A percentile compares a stretch with the other conserved stretches of the same genome.
Evolutionary conservation across 1,140 invertebrate species (phyloP).

Genomic region (Grapholita molesta): DNA sequence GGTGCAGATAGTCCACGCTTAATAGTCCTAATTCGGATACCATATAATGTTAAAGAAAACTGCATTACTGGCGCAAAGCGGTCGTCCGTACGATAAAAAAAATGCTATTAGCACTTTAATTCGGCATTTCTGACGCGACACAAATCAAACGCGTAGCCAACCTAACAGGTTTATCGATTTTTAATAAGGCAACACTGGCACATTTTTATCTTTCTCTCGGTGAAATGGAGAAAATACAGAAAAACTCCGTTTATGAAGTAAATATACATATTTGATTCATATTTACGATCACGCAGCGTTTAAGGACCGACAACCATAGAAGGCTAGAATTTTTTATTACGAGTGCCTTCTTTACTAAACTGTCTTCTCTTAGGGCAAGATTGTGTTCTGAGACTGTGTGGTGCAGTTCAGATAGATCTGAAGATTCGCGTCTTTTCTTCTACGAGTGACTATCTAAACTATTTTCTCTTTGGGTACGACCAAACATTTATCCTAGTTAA

Average conservation of each 20-base stretch:
- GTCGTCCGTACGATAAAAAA: not conserved
- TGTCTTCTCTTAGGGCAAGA: too few relatives aligned
- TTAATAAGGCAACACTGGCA: not conserved
- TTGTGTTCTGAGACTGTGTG: too few relatives aligned
- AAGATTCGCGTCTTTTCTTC: too few relatives aligned
- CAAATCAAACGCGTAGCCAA: slow-evolving; percentile 3
- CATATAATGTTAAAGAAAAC: not conserved
- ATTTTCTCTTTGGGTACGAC: too few relatives aligned
- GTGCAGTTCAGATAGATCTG: too few relatives aligned
- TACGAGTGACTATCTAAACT: too few relatives aligned
- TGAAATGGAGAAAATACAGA: slow-evolving; percentile 8
- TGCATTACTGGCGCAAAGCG: not conserved
- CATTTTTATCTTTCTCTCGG: not conserved
- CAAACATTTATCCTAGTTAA: too few relatives aligned
- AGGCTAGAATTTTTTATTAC: too few relatives aligned
- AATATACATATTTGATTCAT: not conserved
- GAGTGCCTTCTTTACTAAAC: too few relatives aligned
- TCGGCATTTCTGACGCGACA: not conserved
- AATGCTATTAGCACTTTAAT: not conserved
- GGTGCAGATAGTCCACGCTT: too few relatives aligned
- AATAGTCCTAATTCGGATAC: not conserved
- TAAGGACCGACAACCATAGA: too few relatives aligned
- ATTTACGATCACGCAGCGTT: not conserved
- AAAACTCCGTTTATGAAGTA: not conserved
- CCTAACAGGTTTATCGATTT: slow-evolving; percentile 8